phyloP scores from a whole-genome alignment of 2,113 vertebrate genomes.

The Tichodroma muraria region DNA sequence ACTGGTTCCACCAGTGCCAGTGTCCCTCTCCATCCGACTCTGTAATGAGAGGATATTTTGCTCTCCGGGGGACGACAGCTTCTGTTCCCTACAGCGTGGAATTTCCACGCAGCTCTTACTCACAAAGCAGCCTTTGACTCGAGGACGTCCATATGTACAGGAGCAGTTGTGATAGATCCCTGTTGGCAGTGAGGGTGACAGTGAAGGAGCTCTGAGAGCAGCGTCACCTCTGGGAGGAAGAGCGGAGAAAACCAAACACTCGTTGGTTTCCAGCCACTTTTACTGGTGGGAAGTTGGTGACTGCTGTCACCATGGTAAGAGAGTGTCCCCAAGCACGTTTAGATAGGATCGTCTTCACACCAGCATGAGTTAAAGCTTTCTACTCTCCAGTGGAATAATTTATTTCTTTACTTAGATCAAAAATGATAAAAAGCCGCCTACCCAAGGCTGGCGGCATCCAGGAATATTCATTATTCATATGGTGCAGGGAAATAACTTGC shows the following conservation, averaged over 20 bases:
- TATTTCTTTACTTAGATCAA: constrained; percentile 29
- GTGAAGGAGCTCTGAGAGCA: neutral
- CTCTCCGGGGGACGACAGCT: neutral
- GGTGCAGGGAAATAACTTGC: neutral
- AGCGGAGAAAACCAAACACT: neutral
- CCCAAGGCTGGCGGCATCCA: neutral
- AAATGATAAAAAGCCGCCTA: constrained; percentile 14
- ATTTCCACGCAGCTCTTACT: neutral
- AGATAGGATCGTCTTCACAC: neutral
- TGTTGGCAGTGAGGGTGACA: neutral
- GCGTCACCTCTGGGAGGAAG: neutral
- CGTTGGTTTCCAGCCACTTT: too few species aligned
- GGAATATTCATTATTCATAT: neutral
- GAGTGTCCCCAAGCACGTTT: neutral
- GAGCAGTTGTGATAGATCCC: neutral
- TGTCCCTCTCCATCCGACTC: neutral
- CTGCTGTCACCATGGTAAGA: neutral
- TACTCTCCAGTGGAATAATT: neutral
- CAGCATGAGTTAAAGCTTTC: neutral
- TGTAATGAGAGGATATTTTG: neutral
- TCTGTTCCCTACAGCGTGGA: neutral
- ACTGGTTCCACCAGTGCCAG: neutral
- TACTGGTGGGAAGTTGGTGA: neutral
- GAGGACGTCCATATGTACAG: neutral
- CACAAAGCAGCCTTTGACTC: neutral